phyloP scores from a whole-genome alignment of 2,113 vertebrate species.

The Oxyura jamaicensis region DNA sequence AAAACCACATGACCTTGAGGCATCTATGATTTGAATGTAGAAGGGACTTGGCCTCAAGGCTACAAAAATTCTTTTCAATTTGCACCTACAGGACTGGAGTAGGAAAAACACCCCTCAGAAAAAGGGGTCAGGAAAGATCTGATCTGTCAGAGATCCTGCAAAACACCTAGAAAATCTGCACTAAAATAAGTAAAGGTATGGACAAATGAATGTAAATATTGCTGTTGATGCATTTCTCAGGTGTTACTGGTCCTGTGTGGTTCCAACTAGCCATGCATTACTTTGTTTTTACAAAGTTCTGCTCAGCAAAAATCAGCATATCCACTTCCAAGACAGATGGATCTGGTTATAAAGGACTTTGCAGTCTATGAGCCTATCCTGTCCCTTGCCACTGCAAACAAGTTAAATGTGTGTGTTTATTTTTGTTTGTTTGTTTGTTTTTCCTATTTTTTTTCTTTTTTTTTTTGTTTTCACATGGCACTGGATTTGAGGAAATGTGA shows the following conservation, averaged over 20 bases:
- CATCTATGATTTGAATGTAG: neutral
- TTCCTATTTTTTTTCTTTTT: neutral
- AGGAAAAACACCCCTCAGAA: neutral
- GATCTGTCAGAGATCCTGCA: neutral
- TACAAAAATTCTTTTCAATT: neutral
- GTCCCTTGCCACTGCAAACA: neutral
- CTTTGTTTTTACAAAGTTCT: neutral
- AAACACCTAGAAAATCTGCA: neutral
- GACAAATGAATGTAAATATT: neutral
- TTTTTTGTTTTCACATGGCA: neutral
- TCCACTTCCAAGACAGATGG: neutral
- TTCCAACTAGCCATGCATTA: neutral
- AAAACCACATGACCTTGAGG: neutral
- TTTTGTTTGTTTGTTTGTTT: too few species aligned
- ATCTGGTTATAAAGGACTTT: neutral
- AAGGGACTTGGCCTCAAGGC: neutral
- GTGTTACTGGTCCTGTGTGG: neutral
- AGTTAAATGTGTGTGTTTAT: neutral
- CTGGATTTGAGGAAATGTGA: neutral
- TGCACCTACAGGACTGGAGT: neutral
- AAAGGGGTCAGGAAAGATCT: neutral
- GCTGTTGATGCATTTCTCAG: neutral
- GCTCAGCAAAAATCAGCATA: neutral
- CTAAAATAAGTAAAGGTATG: neutral
- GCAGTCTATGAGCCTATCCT: neutral